Percentiles rank a stretch among this genome's conserved stretches.
These are phyloP conservation scores for Pandemis corylana DNA, from an alignment of 2,888 invertebrate genomes.

Conservation along the genomic window DNA sequence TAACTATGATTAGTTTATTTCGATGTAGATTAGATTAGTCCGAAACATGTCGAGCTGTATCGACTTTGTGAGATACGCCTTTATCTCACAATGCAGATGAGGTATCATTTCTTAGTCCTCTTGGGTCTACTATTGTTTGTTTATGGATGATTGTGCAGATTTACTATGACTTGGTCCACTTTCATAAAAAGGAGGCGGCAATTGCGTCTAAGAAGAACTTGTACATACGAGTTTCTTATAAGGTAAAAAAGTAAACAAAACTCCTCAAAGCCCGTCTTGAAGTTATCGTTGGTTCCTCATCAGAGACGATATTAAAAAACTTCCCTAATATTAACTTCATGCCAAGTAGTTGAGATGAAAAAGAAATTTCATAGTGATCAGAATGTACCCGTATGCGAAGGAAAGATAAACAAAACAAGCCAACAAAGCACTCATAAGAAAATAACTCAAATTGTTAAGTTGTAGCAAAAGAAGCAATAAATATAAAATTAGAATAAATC, in stretches of 20 bases:
- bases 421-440: not conserved
- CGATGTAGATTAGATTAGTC: no score
- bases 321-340: conserved; percentile 28
- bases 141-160: no score
- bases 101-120: no score
- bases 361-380: conserved; percentile 5
- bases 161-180: no score
- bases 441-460: not conserved
- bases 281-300: conserved; percentile 30
- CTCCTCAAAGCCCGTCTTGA: not conserved
- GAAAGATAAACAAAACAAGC: not conserved
- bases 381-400: not conserved
- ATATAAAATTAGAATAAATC: no score
- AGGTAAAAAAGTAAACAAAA: conserved; percentile 1
- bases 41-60: no score
- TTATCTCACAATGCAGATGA: no score
- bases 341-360: conserved; percentile 17
- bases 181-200: not conserved
- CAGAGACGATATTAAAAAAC: conserved; percentile 38
- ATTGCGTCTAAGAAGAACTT: not conserved
- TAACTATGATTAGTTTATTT: no score
- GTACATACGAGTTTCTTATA: not conserved
- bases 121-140: no score
- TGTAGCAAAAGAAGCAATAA: no score
- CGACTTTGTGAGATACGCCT: no score